A percentile compares a stretch with the other conserved stretches of the same genome.
These are phyloP conservation scores for Sebastes nivosus DNA, from an alignment of 2,797 vertebrate genomes.

Conservation along the genomic window DNA sequence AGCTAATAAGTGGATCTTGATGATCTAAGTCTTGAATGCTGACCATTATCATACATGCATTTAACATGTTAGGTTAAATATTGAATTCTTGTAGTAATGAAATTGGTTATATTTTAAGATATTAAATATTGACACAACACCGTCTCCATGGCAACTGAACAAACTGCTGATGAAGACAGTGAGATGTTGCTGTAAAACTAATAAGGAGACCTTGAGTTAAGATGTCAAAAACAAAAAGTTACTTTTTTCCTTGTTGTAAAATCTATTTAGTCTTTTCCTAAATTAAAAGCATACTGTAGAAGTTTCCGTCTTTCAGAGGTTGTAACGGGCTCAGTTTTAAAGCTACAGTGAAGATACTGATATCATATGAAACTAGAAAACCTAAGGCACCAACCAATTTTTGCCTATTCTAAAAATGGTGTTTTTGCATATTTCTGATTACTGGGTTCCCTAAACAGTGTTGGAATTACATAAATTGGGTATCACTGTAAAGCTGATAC, in stretches of 20 bases:
- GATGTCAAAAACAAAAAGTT: not conserved
- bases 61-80: not conserved
- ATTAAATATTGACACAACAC: not conserved
- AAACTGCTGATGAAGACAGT: not conserved
- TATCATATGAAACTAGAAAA: too few species aligned
- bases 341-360: too few species aligned
- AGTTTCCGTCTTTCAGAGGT: not conserved
- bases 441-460: too few species aligned
- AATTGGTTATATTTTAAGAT: not conserved
- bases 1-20: not conserved
- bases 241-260: not conserved
- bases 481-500: too few species aligned
- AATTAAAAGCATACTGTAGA: not conserved
- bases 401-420: too few species aligned
- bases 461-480: too few species aligned
- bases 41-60: not conserved
- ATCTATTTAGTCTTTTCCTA: not conserved
- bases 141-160: not conserved
- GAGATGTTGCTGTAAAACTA: not conserved
- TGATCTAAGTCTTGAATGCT: not conserved
- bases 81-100: not conserved
- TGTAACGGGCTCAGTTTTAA: rapidly evolving
- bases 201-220: not conserved
- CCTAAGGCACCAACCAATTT: too few species aligned
- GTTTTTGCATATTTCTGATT: too few species aligned